These are phyloP conservation scores for Drosophila bocqueti DNA, from an alignment of 1,140 invertebrate genomes.

Conservation along the genomic window DNA sequence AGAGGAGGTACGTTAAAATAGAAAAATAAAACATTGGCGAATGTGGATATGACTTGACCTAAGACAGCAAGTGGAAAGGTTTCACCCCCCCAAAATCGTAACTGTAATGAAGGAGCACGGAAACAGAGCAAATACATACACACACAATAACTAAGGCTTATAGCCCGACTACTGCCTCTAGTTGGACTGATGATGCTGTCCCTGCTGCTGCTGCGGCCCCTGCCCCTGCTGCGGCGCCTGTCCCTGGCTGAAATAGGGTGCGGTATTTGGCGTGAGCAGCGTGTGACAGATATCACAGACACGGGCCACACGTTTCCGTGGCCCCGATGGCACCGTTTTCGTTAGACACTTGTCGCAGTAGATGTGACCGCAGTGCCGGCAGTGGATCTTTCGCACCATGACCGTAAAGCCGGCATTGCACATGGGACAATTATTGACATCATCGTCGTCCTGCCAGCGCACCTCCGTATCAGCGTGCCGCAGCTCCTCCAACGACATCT, in stretches of 20 bases:
- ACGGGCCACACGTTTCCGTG: slow-evolving; percentile 92
- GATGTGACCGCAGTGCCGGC: slow-evolving; percentile 97
- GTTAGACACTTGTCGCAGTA: slow-evolving; percentile 95
- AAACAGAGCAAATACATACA: slow-evolving; percentile 27
- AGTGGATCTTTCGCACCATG: slow-evolving; percentile 93
- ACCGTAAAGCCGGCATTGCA: slow-evolving; percentile 91
- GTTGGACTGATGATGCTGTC: slow-evolving; percentile 86
- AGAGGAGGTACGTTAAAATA: slow-evolving; percentile 34
- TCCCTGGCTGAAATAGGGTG: slow-evolving; percentile 97
- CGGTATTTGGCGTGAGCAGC: slow-evolving; percentile 95
- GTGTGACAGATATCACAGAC: slow-evolving; percentile 99
- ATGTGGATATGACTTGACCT: slow-evolving; percentile 59
- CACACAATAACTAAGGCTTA: slow-evolving; percentile 36
- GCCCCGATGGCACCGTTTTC: slow-evolving; percentile 94
- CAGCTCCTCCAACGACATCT: slow-evolving; percentile 97
- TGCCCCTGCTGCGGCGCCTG: slow-evolving; percentile 84
- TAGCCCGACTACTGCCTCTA: slow-evolving; percentile 31
- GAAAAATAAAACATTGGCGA: slow-evolving; percentile 34
- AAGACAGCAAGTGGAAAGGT: slow-evolving; percentile 35
- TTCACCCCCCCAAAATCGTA: slow-evolving; percentile 24
- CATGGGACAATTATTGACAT: slow-evolving; percentile 94
- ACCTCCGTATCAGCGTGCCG: slow-evolving; percentile 96
- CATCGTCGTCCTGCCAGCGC: slow-evolving; percentile 98
- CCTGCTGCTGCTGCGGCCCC: slow-evolving; percentile 69
- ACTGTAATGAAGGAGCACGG: slow-evolving; percentile 18